Evolutionary conservation across 2,888 invertebrate genomes (phyloP), one percentile per base, ranked within the genome.

Genomic region (Chironomus tentans): DNA sequence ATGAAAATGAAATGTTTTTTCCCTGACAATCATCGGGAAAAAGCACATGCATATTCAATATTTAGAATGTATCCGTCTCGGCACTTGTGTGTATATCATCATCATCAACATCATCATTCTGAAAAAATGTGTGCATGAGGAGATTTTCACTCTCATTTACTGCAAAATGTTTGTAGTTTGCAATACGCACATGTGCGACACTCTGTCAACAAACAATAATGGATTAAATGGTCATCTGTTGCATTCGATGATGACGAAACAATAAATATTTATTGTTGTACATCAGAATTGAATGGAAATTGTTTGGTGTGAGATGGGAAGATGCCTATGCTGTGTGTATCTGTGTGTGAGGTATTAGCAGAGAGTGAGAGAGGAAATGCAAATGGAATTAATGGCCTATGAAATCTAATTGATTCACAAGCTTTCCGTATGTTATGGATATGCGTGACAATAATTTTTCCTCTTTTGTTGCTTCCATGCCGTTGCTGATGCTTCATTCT

Each of bases 141-240:
- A 38, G 73, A 68, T 62, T 74, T 46, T 74, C 74, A 74, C 74
- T 74, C 68, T 68, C 68, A 68, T 46, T 68, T 22, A 68, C 7
- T n/a, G 38, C n/a, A 38, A n/a, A 46, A 24, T 68, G 5, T 13
- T 68, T 68, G 46, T 22, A 12, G 13, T n/a, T 65, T 24, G 21
- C 12, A 18, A 47, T 48, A 74, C 74, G 74, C 74, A 74, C 74
- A 74, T 68, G 74, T 74, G 74, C 48, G 68, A 74, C 22, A 65
- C 5, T 65, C 12, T 47, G 48, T 47, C 68, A 68, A 68, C 74
- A 74, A 65, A 65, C 28, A 74, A 74, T 74, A 47, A 61, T 15
- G 15, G 18, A 18, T 13, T 62, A 47, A 74, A 65, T 70, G 70
- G 70, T 74, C 74, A 74, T 74, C 74, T 74, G 74, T 74, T 74